A percentile compares a stretch with the other conserved stretches of the same genome.
Evolutionary conservation across 2,113 vertebrate species (phyloP).

Genomic region (Peromyscus polionotus): DNA sequence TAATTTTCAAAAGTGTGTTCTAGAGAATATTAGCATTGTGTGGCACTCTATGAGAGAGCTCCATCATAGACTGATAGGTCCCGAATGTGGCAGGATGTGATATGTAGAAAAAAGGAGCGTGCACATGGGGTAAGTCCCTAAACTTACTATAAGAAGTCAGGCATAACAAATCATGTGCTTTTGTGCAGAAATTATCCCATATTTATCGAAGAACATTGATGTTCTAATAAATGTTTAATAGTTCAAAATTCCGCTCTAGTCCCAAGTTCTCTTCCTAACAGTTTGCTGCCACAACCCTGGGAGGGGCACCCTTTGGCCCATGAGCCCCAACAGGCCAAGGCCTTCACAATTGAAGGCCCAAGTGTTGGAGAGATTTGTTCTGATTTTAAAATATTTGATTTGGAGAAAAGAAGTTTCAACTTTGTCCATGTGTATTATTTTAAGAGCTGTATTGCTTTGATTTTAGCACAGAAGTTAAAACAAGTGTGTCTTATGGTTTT

Average conservation of each 20-base stretch:
- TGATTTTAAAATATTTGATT: slow-evolving; percentile 33
- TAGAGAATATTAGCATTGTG: neutral
- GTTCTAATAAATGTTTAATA: neutral
- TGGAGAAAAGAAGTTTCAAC: slow-evolving; percentile 38
- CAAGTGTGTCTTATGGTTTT: slow-evolving; percentile 65
- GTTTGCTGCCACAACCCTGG: neutral
- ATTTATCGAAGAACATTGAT: neutral
- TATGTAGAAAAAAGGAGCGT: neutral
- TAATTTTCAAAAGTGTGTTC: neutral
- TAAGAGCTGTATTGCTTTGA: slow-evolving; percentile 63
- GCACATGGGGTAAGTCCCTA: neutral
- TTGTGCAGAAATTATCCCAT: neutral
- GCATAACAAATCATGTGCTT: neutral
- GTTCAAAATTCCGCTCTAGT: neutral
- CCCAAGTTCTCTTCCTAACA: neutral
- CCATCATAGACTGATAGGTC: neutral
- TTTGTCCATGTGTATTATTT: slow-evolving; percentile 33
- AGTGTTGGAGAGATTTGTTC: neutral
- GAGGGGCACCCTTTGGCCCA: neutral
- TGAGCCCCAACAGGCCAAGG: neutral
- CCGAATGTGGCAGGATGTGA: neutral
- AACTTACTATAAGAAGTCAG: neutral
- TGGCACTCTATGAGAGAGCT: neutral
- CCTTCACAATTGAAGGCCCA: slow-evolving; percentile 5
- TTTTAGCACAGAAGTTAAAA: slow-evolving; percentile 73